Conservation (phyloP, 2,797 vertebrate species). For the Octomys mimax region DNA sequence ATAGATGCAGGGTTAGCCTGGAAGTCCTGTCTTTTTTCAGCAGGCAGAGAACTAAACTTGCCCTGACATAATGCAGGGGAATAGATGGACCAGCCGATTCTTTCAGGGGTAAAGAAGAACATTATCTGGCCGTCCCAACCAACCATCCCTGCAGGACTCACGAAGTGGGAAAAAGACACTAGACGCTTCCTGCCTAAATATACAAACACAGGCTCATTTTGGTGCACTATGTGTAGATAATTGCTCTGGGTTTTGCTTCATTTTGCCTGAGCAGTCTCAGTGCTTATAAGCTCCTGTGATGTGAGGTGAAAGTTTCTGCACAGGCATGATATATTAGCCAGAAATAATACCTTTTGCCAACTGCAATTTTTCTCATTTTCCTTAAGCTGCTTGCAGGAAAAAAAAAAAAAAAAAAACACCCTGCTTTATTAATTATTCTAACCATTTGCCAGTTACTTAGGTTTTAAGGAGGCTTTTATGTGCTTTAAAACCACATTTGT, state of each 20-base stretch:
- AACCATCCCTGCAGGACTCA: conserved; percentile 4
- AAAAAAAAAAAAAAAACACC: neutral
- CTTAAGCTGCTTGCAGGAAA: conserved; percentile 26
- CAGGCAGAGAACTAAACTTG: neutral
- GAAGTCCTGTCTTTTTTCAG: neutral
- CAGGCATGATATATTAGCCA: neutral
- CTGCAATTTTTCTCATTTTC: conserved; percentile 58
- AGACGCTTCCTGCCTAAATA: conserved; percentile 26
- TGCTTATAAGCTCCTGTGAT: neutral
- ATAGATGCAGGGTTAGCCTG: neutral
- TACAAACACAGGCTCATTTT: neutral
- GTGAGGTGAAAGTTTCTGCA: neutral
- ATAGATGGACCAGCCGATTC: neutral
- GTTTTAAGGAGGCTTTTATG: conserved; percentile 56
- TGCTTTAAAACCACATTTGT: conserved; percentile 69
- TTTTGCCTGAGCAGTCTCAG: conserved; percentile 30
- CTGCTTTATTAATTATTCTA: conserved; percentile 76
- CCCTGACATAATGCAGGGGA: neutral
- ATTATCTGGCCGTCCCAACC: neutral
- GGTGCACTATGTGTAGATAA: neutral
- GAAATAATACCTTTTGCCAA: conserved; percentile 34
- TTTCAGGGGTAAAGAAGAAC: neutral
- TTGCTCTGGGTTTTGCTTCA: conserved; percentile 35
- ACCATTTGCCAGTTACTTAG: conserved; percentile 69
- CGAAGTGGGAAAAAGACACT: neutral